Evolutionary conservation across 2,888 invertebrate genomes (phyloP), one percentile per base, ranked within the genome.

Genomic region (Drosophila pseudotakahashii): DNA sequence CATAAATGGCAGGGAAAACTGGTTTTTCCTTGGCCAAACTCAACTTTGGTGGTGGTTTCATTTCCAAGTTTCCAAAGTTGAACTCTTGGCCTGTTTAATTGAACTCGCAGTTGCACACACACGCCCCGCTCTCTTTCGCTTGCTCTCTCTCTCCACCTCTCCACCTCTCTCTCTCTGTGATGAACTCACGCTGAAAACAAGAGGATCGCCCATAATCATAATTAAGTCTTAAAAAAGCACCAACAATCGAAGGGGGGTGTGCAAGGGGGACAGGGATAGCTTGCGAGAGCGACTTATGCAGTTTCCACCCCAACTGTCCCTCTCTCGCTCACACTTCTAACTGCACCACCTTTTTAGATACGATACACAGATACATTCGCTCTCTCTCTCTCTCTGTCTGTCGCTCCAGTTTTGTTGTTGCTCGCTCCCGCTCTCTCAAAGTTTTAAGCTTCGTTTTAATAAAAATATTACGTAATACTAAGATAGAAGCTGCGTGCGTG

Each of bases 391-490:
- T 16, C 16, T 41, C 39, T 1, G 3, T 19, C 54, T 50, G 41
- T 60, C 60, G 54, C 60, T 60, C 60, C 66, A 39, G 42, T 70
- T 67, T 77, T 77, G 76, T 75, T 78, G 26, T 39, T 37, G 41
- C 69, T 45, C 64, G 14, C 57, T 68, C 66, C 61, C 74, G 51
- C 37, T 75, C 47, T 50, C 62, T 48, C 47, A 23, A 64, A 80
- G 81, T 78, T 78, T 84, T 69, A 85, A 82, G 85, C 85, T 88
- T 68, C 87, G 79, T 77, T 89, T 83, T 78, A 73, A 75, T 72
- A 78, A 74, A 80, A 80, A 86, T 85, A 89, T 89, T 89, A 89
- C 89, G 89, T 89, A 89, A 89, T 89, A 85, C 52, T 11, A 52
- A 52, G 81, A 89, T 89, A 86, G 83, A 77, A 86, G 75, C 59